Percentiles rank a stretch among this genome's conserved stretches.
Evolutionary conservation across 2,113 vertebrate species (phyloP).

Genomic region (Anolis carolinensis): DNA sequence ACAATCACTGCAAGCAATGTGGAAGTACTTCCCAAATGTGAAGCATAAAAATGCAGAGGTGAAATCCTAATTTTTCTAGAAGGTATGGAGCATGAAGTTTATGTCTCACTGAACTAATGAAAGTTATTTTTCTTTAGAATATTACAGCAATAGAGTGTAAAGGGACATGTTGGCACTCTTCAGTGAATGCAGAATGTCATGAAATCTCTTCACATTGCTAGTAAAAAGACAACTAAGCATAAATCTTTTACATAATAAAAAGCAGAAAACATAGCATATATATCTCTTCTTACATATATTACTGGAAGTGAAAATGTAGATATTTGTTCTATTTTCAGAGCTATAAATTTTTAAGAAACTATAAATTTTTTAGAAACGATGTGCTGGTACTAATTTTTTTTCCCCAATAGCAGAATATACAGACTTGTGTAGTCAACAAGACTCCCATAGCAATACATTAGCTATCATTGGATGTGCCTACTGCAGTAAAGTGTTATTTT

Average conservation of each 20-base stretch:
- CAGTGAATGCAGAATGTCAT: slow-evolving; percentile 55
- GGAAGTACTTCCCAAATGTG: neutral
- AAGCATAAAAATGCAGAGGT: neutral
- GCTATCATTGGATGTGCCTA: neutral
- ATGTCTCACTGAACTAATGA: slow-evolving; percentile 31
- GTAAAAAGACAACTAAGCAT: slow-evolving; percentile 74
- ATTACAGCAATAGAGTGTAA: slow-evolving; percentile 67
- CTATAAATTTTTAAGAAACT: slow-evolving; percentile 20
- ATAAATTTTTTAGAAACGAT: slow-evolving; percentile 5
- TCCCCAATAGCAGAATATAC: neutral
- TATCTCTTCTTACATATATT: slow-evolving; percentile 37
- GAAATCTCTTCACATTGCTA: slow-evolving; percentile 79
- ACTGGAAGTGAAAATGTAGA: slow-evolving; percentile 28
- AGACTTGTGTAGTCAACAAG: neutral
- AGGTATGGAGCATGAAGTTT: slow-evolving; percentile 23
- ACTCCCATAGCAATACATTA: neutral
- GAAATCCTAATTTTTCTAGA: slow-evolving; percentile 10
- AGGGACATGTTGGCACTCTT: slow-evolving; percentile 68
- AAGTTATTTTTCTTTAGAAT: slow-evolving; percentile 61
- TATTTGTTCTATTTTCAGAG: slow-evolving; percentile 50
- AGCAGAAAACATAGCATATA: slow-evolving; percentile 49
- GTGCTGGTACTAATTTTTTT: slow-evolving; percentile 6
- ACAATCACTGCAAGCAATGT: neutral
- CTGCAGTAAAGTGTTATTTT: neutral
- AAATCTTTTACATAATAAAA: slow-evolving; percentile 77